A percentile compares a stretch with the other conserved stretches of the same genome.
These are phyloP conservation scores for Thalassoma bifasciatum DNA, from an alignment of 2,113 vertebrate species.

Conservation along the genomic window DNA sequence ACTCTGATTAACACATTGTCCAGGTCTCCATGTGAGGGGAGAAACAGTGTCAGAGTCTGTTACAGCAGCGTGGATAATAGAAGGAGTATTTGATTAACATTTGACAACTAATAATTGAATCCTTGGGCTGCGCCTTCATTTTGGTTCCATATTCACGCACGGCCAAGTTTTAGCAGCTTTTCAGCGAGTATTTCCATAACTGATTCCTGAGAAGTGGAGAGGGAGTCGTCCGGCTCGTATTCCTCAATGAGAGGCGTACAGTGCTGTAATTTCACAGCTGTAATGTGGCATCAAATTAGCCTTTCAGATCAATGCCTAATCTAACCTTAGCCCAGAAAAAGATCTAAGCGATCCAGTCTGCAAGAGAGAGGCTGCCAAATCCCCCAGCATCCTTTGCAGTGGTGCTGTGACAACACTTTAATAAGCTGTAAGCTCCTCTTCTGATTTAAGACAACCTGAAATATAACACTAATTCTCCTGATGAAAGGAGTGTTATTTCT, in stretches of 20 bases:
- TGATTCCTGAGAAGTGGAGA: slow-evolving; percentile 58
- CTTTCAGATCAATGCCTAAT: slow-evolving; percentile 80
- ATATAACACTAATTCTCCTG: slow-evolving; percentile 78
- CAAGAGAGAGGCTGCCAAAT: slow-evolving; percentile 65
- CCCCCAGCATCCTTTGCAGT: slow-evolving; percentile 59
- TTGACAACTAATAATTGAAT: slow-evolving; percentile 41
- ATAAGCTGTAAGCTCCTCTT: slow-evolving; percentile 79
- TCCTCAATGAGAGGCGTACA: slow-evolving; percentile 57
- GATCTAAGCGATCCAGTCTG: slow-evolving; percentile 68
- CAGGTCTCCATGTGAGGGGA: background rate
- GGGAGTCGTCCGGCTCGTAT: slow-evolving; percentile 57
- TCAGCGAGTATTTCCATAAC: slow-evolving; percentile 54
- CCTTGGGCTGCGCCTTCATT: slow-evolving; percentile 11
- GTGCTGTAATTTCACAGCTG: slow-evolving; percentile 75
- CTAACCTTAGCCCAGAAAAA: slow-evolving; percentile 75
- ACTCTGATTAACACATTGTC: slow-evolving; percentile 46
- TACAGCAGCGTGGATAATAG: slow-evolving; percentile 4
- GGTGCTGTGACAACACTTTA: slow-evolving; percentile 73
- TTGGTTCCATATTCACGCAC: slow-evolving; percentile 14
- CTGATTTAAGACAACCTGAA: slow-evolving; percentile 81
- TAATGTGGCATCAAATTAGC: slow-evolving; percentile 81
- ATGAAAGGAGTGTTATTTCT: slow-evolving; percentile 78
- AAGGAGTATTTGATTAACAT: slow-evolving; percentile 19
- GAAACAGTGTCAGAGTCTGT: background rate
- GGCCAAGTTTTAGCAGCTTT: slow-evolving; percentile 18